phyloP scores from a whole-genome alignment of 2,797 vertebrate species.

The Apodemus agrarius region DNA sequence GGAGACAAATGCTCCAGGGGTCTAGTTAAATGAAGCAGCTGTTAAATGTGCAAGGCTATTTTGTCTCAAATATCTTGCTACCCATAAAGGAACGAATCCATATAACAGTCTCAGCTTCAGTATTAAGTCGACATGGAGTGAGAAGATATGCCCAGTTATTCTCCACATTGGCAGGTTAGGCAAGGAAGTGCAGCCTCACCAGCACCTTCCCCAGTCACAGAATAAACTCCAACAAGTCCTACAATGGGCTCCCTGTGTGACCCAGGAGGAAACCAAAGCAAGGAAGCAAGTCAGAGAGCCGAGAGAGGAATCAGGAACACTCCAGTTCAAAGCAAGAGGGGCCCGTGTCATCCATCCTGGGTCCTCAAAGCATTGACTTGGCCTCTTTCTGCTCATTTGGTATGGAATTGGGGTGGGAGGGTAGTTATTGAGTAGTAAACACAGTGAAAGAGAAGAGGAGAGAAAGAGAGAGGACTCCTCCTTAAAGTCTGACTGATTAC shows the following conservation, averaged over 20 bases:
- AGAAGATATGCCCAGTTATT: not conserved
- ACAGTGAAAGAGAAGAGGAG: not conserved
- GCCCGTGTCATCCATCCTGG: not conserved
- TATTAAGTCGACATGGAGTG: not conserved
- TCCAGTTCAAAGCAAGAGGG: not conserved
- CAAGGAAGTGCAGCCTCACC: not conserved
- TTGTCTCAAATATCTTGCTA: slow-evolving; percentile 52
- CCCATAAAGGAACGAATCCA: slow-evolving; percentile 28
- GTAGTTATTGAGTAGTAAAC: not conserved
- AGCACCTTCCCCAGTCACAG: not conserved
- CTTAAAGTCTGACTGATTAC: not conserved
- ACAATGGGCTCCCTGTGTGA: not conserved
- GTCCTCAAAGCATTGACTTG: not conserved
- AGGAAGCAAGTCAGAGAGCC: not conserved
- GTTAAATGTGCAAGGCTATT: not conserved
- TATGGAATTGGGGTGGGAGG: not conserved
- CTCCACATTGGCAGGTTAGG: not conserved
- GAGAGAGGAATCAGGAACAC: not conserved
- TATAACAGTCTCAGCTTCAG: not conserved
- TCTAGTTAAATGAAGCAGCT: slow-evolving; percentile 41
- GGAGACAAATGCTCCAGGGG: slow-evolving; percentile 37
- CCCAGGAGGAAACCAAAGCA: not conserved
- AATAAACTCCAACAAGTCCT: not conserved
- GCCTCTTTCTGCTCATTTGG: not conserved
- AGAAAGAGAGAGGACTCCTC: not conserved